A percentile compares a stretch with the other conserved stretches of the same genome.
phyloP scores from a whole-genome alignment of 2,113 vertebrate species.

The Eretmochelys imbricata region DNA sequence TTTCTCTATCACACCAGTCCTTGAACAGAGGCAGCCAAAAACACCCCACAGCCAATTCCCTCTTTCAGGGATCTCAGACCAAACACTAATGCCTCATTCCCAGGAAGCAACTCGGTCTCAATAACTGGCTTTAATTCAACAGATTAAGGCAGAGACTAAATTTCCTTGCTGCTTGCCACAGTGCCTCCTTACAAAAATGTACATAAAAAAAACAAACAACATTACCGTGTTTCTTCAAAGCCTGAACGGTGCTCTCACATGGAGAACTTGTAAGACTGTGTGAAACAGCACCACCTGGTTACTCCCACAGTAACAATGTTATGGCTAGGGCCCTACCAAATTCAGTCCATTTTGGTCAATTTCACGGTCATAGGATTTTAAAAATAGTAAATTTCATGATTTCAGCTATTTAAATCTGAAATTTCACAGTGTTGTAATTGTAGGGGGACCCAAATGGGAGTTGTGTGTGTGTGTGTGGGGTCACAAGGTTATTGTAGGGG shows the following conservation, averaged over 20 bases:
- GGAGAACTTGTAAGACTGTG: background rate
- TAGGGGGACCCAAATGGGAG: no score
- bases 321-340: no score
- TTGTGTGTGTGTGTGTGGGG: no score
- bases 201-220: background rate
- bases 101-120: background rate
- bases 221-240: background rate
- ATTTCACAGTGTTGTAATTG: no score
- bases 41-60: background rate
- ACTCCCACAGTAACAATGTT: rapidly evolving
- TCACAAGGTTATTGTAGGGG: no score
- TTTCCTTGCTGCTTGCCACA: background rate
- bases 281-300: rapidly evolving
- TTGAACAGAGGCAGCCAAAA: slow-evolving; percentile 12
- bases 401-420: no score
- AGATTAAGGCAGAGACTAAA: background rate
- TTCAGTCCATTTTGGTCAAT: no score
- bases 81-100: background rate
- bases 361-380: no score
- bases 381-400: no score
- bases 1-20: background rate
- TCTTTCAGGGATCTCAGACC: background rate
- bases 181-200: background rate
- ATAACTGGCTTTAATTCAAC: background rate
- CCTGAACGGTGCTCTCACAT: background rate